Evolutionary conservation across 2,797 vertebrate genomes (phyloP).

Genomic region (Sebastes matsubarae): DNA sequence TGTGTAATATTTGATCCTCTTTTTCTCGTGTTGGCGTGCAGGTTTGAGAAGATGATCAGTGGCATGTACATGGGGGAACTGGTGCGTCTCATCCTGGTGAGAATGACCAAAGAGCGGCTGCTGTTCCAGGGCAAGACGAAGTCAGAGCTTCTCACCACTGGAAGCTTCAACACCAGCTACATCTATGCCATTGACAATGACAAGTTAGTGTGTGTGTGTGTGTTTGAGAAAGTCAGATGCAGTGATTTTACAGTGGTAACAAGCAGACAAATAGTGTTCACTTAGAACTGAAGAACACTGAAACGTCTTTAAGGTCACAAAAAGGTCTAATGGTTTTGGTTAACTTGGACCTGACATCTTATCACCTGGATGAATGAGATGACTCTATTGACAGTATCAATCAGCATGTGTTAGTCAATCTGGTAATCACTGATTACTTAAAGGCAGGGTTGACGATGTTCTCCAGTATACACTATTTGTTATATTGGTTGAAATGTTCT

Average conservation of each 20-base stretch:
- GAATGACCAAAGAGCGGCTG: conserved; percentile 91
- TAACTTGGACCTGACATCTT: neutral
- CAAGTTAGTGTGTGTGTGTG: conserved; percentile 68
- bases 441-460: neutral
- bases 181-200: conserved; percentile 90
- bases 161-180: conserved; percentile 88
- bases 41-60: conserved; percentile 99
- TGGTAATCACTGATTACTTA: neutral
- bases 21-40: conserved; percentile 46
- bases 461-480: too few relatives aligned
- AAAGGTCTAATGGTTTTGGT: neutral
- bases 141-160: conserved; percentile 85
- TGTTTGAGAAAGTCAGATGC: neutral
- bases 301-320: neutral
- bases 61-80: conserved; percentile 98
- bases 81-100: conserved; percentile 94
- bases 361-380: neutral
- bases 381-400: neutral
- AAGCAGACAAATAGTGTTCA: neutral
- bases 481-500: too few relatives aligned
- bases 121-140: conserved; percentile 90
- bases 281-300: neutral
- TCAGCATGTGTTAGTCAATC: neutral
- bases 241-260: neutral
- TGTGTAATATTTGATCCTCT: neutral